Evolutionary conservation across 2,888 invertebrate species (phyloP), one percentile per base, ranked within the genome.

Genomic region (Drosophila pegasa): DNA sequence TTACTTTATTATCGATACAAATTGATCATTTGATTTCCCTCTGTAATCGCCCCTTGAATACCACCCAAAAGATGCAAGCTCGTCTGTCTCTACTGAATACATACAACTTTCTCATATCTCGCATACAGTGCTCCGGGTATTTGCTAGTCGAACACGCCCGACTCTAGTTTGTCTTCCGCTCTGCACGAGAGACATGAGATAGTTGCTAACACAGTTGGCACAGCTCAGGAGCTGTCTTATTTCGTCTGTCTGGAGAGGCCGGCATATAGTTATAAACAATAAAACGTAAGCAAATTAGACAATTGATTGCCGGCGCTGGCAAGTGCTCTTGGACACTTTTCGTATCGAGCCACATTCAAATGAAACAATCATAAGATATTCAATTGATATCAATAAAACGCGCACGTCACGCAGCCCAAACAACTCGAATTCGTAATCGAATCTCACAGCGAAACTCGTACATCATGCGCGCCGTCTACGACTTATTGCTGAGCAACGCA

Each of bases 381-480:
- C 67, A 82, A 82, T 78, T 80, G 67, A 71, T 70, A 70, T 66
- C 69, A 78, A 80, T 76, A 68, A 65, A 72, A 58, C 25, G 14
- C 35, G 14, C 43, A 33, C 60, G 22, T 20, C 41, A n/a, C 61
- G 9, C 18, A 71, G 51, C 35, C 54, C 8, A 54, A 57, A 16
- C 50, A 50, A 52, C 41, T 29, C 33, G 47, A 69, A 52, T 61
- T 40, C 51, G 16, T 65, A 56, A 45, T 45, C 45, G 45, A 45
- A 45, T 29, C 29, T 29, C 29, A 7, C 27, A 45, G 27, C 29
- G 6, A 45, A 10, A 29, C 10, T 29, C 29, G 18, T 45, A 29
- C 57, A 71, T 85, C 71, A 91, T 91, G 91, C 86, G 88, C 38
- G 73, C 57, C 71, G 72, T 80, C 54, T 90, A 74, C 74, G 90